Percentiles rank a stretch among this genome's conserved stretches.
Evolutionary conservation across 2,797 vertebrate genomes (phyloP).

Genomic region (Poeciliopsis gracilis): DNA sequence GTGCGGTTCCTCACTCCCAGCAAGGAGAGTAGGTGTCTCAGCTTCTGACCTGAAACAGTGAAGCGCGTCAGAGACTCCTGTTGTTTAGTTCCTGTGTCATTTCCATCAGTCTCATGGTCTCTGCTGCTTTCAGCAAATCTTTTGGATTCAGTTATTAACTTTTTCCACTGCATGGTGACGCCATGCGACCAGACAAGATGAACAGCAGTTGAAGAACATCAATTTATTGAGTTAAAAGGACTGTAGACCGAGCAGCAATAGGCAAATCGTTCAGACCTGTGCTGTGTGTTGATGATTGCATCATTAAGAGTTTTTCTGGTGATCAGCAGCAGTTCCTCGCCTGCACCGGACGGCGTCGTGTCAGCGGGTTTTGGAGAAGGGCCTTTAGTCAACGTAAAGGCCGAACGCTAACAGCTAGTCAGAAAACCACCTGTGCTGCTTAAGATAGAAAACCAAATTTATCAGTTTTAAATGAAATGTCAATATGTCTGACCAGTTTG

Average conservation of each 20-base stretch:
- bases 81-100: neutral
- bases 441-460: neutral
- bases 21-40: conserved; percentile 79
- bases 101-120: neutral
- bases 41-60: neutral
- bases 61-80: neutral
- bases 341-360: neutral
- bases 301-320: neutral
- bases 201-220: neutral
- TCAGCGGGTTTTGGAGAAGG: neutral
- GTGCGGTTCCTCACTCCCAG: conserved; percentile 81
- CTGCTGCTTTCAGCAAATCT: neutral
- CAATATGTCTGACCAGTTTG: neutral
- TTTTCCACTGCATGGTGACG: neutral
- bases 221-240: neutral
- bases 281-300: neutral
- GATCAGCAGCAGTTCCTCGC: neutral
- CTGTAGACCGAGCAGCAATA: neutral
- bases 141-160: neutral
- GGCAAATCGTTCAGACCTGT: neutral
- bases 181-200: neutral
- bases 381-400: neutral
- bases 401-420: neutral
- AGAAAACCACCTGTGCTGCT: neutral
- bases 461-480: neutral